Base-by-base conservation (phyloP, 2,797 vertebrate genomes). In the Rhynchonycteris naso region DNA sequence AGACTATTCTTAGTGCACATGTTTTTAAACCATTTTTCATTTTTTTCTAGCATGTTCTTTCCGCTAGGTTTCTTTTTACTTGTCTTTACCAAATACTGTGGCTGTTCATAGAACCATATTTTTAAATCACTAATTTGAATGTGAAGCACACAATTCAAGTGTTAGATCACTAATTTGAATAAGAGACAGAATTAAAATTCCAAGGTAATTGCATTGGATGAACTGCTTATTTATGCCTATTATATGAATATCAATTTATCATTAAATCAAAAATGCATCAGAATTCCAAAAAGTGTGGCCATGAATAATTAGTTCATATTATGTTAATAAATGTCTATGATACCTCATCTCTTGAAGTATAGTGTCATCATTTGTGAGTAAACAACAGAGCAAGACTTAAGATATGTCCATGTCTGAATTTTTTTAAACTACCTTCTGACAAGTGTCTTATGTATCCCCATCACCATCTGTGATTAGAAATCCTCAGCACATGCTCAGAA, bases 101-200 rank as follows among this genome's bases (percentile, higher is more conserved):
- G 61, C n/a, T 81, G 61, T 43, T 65, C 69, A 75, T 56, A 68
- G 68, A 69, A 71, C 13, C 21, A 0, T 38, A 30, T 86, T 24
- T 91, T 79, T 82, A 61, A 92, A 78, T 89, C 83, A 66, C 65
- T 94, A 24, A 85, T 90, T 82, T 95, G 75, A 86, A 90, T 22
- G 33, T 47, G 35, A 71, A 28, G 33, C 59, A 54, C 16, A 86
- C 6, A 24, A 58, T 80, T 86, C 30, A 84, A 90, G 74, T 69
- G 38, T 65, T 65, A 80, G 90, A 58, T 30, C 79, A 26, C 58
- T 59, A 52, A 85, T 95, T 61, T 90, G 84, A 95, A 68, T 61
- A 84, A 74, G 35, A 80, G 84, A 90, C 16, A 12, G 14, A 95
- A 79, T 91, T 89, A 93, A 90, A 79, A 88, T 85, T 92, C 28